Evolutionary conservation across 2,888 invertebrate genomes (phyloP), one percentile per base, ranked within the genome.

Genomic region (Hypomecis atomaria): DNA sequence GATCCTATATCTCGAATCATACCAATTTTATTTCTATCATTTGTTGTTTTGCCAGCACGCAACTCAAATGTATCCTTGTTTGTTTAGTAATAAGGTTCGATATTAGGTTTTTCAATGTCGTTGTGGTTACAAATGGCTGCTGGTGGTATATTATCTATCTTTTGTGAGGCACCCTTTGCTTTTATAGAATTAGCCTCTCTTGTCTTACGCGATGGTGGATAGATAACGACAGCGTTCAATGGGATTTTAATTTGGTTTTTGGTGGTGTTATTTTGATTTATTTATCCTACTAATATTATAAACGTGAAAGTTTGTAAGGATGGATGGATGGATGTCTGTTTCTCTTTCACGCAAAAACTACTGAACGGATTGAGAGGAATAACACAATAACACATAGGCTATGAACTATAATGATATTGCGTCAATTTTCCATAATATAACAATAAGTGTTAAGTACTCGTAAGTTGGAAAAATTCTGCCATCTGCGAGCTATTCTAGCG

Each of bases 91-190:
- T 79, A 84, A 77, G 66, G 77, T 60, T 73, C 42, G 76, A 55
- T 78, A 67, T 79, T 47, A 65, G 1, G 1, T 23, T 62, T 56
- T 71, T 33, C 44, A 63, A 52, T 10, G 34, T 36, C 11, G 38
- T 67, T 40, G 38, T 38, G 4, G 38, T 40, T 4, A 45, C n/a
- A 13, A 10, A 1, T 37, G 33, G 63, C 48, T 58, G 65, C 42
- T 71, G 68, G 66, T 66, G 72, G 49, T 56, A 77, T 81, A 82
- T 81, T 81, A 81, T 84, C 77, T 85, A 79, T 81, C 78, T 78
- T 78, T 87, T 87, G 83, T 85, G 73, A 75, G 76, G 70, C 82
- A 89, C 90, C 90, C 90, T 90, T 90, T 89, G 85, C 88, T 89
- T 86, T 89, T 83, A 78, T 84, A 82, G 82, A 79, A 85, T 85